A percentile compares a stretch with the other conserved stretches of the same genome.
phyloP scores from a whole-genome alignment of 2,113 vertebrate species.

The Condylura cristata region DNA sequence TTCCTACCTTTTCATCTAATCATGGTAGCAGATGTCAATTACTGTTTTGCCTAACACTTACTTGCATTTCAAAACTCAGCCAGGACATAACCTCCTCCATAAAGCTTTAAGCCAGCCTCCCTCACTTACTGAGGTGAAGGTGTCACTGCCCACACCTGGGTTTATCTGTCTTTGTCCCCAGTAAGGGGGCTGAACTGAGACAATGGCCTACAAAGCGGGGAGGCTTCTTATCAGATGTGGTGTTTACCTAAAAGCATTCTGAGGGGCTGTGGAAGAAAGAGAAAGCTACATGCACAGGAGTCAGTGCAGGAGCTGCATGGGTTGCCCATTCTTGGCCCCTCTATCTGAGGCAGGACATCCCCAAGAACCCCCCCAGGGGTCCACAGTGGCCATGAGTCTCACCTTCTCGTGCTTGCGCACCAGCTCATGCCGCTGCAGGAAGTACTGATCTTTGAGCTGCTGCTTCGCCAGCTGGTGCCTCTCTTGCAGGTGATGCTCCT shows the following conservation, averaged over 20 bases:
- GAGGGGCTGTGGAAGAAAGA: neutral
- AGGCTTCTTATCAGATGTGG: neutral
- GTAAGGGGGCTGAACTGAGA: neutral
- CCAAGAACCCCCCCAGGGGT: neutral
- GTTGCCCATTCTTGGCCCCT: neutral
- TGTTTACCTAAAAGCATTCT: neutral
- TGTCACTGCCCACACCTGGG: neutral
- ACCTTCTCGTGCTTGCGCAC: conserved; percentile 98
- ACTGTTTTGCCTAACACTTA: neutral
- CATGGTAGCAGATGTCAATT: neutral
- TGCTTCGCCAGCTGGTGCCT: conserved; percentile 95
- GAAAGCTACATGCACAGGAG: no score
- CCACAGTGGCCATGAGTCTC: neutral
- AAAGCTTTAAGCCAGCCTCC: neutral
- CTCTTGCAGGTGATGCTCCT: conserved; percentile 95
- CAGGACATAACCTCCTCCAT: neutral
- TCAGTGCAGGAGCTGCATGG: accelerated
- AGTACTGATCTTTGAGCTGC: conserved; percentile 98
- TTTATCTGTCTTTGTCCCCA: neutral
- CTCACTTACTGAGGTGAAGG: neutral
- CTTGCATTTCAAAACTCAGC: neutral
- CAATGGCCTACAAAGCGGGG: neutral
- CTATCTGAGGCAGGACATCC: accelerated
- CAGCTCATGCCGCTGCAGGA: conserved; percentile 96
- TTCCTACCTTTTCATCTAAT: neutral